phyloP scores from a whole-genome alignment of 2,888 invertebrate species.

The Axea sp. region DNA sequence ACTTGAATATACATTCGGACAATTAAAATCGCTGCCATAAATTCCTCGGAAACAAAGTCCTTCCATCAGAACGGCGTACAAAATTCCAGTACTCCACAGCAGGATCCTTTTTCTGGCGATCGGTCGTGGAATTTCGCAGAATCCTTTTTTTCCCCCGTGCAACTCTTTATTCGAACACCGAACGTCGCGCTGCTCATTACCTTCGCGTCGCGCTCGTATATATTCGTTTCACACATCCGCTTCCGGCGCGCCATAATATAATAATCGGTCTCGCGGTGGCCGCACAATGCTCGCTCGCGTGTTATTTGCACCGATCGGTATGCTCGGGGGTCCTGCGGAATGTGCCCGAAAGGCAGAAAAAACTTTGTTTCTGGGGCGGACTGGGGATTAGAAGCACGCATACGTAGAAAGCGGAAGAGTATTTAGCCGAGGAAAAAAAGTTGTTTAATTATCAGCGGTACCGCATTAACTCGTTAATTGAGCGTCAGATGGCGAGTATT shows the following conservation, averaged over 20 bases:
- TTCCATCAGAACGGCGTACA: neutral
- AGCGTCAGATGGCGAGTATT: conserved; percentile 78
- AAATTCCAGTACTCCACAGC: conserved; percentile 20
- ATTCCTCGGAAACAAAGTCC: conserved; percentile 27
- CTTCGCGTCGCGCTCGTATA: conserved; percentile 64
- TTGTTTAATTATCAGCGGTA: conserved; percentile 79
- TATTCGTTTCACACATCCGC: conserved; percentile 78
- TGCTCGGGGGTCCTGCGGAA: conserved; percentile 60
- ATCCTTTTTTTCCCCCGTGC: conserved; percentile 12
- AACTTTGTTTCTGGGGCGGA: conserved; percentile 20
- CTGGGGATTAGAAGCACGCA: conserved; percentile 3
- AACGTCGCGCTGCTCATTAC: conserved; percentile 69
- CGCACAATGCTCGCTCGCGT: conserved; percentile 70
- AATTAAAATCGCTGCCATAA: conserved; percentile 9
- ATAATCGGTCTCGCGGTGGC: conserved; percentile 72
- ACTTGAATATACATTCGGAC: conserved; percentile 2
- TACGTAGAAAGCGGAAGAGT: conserved; percentile 16
- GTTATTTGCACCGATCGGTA: conserved; percentile 66
- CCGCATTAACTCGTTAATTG: conserved; percentile 79
- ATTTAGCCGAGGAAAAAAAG: conserved; percentile 63
- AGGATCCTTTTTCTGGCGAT: conserved; percentile 20
- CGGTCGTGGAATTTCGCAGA: conserved; percentile 33
- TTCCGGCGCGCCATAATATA: conserved; percentile 76
- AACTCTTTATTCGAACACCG: conserved; percentile 50
- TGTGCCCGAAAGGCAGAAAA: conserved; percentile 60